Base-by-base conservation (phyloP, 1,140 invertebrate genomes). In the Drosophila tristis region DNA sequence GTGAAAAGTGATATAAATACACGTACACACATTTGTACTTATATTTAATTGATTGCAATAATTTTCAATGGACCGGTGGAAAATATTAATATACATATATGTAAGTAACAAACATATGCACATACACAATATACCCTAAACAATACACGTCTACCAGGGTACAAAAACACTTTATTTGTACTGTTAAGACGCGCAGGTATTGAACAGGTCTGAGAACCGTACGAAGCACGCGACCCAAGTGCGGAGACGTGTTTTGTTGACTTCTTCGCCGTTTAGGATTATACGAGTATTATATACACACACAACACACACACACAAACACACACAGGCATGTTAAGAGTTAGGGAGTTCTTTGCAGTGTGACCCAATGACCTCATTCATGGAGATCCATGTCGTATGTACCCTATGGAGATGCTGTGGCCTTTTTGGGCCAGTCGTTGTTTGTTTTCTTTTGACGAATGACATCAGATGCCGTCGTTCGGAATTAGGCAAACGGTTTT, bases 191-290 rank as follows among this genome's bases (percentile, higher is more conserved):
- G 35, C 39, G 64, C 57, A 5, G 62, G 65, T 55, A 68, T 64
- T 67, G 66, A 68, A 63, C 62, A 26, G 62, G 62, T 64, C 42
- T 15, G 48, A 39, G 29, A 11, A 39, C 61, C 48, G 61, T 23
- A 56, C 29, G 20, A 68, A 70, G 63, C 66, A 70, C 66, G 66
- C 66, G 66, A 70, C 65, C 48, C 66, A 70, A 65, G 66, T 70
- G 64, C 51, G 66, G 61, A 39, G 57, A 70, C 66, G 51, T 68
- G 66, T 70, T 70, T 65, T 56, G 51, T 48, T 70, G 64, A 31
- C 49, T 66, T 56, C 68, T 45, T 25, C 2, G 23, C 1, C 55
- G 25, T 11, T 29, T 35, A 31, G 51, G 44, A 43, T 68, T 39
- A 26, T 35, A n/a, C 45, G 51, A 16, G 66, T 70, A 57, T 64